phyloP scores from a whole-genome alignment of 2,113 vertebrate genomes.

The Syngnathus floridae region DNA sequence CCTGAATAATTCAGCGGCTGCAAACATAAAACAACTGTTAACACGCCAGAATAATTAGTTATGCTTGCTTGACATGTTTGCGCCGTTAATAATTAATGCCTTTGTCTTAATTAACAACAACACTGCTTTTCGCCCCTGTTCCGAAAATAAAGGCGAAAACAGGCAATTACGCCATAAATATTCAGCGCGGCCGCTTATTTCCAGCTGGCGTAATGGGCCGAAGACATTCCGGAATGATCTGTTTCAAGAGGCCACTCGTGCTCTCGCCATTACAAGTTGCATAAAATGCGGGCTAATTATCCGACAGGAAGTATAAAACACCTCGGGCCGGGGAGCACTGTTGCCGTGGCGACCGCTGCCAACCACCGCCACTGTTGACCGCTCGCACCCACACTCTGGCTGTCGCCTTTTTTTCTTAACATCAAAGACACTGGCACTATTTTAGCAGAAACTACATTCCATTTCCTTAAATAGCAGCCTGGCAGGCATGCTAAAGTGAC shows the following conservation, averaged over 20 bases:
- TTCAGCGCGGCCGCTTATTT: slow-evolving; percentile 95
- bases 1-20: slow-evolving; percentile 98
- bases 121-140: slow-evolving; percentile 86
- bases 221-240: slow-evolving; percentile 3
- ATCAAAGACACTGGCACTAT: neutral
- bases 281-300: slow-evolving; percentile 3
- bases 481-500: too few relatives aligned
- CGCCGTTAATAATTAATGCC: slow-evolving; percentile 99
- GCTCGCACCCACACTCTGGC: neutral
- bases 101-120: slow-evolving; percentile 99
- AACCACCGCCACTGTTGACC: neutral
- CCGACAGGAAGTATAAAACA: neutral
- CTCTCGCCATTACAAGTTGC: neutral
- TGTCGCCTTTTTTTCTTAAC: slow-evolving; percentile 2
- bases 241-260: slow-evolving; percentile 1
- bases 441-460: neutral
- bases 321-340: neutral
- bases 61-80: slow-evolving; percentile 99
- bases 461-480: neutral
- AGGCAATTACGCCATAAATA: slow-evolving; percentile 92
- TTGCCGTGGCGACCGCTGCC: neutral
- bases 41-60: slow-evolving; percentile 99
- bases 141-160: slow-evolving; percentile 83
- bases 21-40: slow-evolving; percentile 99
- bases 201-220: slow-evolving; percentile 81